Conservation (phyloP, 2,113 vertebrate species). For the Naja naja region DNA sequence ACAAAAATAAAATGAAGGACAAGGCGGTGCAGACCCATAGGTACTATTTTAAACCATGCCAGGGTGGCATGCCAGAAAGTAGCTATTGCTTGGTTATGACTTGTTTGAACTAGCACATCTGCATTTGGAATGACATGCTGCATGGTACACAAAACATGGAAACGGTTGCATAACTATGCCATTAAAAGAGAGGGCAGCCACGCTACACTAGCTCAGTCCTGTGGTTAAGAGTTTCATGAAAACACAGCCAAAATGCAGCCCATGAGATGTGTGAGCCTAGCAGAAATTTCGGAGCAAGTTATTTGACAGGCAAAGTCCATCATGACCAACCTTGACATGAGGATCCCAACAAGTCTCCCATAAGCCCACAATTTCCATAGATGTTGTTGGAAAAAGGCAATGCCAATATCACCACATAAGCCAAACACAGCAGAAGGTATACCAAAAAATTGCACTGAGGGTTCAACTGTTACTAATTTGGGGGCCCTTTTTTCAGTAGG, state of each 20-base stretch:
- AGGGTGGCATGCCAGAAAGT: background rate
- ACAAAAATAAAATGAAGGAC: background rate
- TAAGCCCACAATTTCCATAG: background rate
- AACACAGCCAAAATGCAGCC: background rate
- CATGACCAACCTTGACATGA: background rate
- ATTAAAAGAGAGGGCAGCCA: background rate
- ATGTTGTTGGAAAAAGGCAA: background rate
- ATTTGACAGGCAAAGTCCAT: background rate
- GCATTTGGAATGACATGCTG: background rate
- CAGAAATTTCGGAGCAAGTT: background rate
- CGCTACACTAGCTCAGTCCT: background rate
- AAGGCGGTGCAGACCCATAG: background rate
- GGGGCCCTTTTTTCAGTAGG: background rate
- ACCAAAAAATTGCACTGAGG: background rate
- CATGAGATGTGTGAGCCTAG: background rate
- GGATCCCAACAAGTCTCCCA: background rate
- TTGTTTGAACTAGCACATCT: background rate
- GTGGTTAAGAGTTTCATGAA: background rate
- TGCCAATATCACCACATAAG: background rate
- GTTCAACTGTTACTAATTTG: background rate
- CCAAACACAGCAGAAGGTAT: background rate
- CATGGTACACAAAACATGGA: background rate
- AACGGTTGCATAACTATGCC: background rate
- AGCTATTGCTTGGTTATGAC: background rate
- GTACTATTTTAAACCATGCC: background rate